Conservation (phyloP, 1,140 invertebrate species). For the Oscheius sp. region DNA sequence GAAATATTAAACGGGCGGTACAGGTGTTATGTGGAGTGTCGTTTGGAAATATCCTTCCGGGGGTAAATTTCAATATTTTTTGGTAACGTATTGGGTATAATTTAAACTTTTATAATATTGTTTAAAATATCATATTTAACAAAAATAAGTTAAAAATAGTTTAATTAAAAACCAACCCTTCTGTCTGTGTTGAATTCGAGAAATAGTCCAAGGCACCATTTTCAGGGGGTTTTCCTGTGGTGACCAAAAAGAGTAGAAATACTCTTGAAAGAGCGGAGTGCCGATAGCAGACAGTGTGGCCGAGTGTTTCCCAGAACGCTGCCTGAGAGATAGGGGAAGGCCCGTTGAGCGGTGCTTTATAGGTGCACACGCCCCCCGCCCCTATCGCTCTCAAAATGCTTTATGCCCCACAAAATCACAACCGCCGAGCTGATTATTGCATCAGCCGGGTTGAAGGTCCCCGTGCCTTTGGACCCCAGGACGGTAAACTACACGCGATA, state of each 20-base stretch:
- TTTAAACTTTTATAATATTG: too few species aligned
- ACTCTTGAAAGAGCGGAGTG: too few species aligned
- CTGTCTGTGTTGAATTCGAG: background rate
- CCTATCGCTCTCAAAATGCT: slow-evolving; percentile 1
- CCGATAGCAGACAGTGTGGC: too few species aligned
- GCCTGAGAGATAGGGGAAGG: background rate
- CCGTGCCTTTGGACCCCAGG: background rate
- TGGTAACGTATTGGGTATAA: too few species aligned
- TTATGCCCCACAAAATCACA: slow-evolving; percentile 6
- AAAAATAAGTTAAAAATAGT: background rate
- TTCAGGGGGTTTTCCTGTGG: background rate
- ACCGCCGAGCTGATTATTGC: slow-evolving; percentile 10
- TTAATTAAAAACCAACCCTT: background rate
- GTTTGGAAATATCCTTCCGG: too few species aligned
- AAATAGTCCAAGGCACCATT: slow-evolving; percentile 4
- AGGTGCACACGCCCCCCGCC: background rate
- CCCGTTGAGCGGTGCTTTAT: background rate
- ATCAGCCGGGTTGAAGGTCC: background rate
- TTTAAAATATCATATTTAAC: too few species aligned
- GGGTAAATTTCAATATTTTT: too few species aligned
- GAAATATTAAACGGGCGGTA: too few species aligned
- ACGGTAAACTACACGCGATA: too few species aligned
- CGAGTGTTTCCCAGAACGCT: background rate
- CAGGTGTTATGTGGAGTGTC: too few species aligned
- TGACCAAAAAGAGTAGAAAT: too few species aligned